Conservation (phyloP, 2,888 invertebrate genomes). For the Amiota communis region DNA sequence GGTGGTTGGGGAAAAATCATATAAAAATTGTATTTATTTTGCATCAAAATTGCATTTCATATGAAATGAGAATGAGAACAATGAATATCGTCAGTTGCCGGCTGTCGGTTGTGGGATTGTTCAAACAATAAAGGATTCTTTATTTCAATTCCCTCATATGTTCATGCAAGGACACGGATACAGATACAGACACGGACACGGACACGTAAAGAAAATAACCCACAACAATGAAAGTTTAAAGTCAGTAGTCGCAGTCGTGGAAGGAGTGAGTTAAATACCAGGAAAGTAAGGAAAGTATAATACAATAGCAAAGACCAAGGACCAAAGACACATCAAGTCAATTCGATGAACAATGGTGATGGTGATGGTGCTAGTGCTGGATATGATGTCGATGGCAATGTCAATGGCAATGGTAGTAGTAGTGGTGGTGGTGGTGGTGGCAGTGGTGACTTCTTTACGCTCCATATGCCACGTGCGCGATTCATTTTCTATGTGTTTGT, state of each 20-base stretch:
- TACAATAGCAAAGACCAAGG: no score
- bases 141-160: no score
- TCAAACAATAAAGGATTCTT: neutral
- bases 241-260: no score
- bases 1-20: neutral
- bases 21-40: constrained; percentile 19
- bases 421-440: constrained; percentile 35
- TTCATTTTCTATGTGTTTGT: constrained; percentile 32
- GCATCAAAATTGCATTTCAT: constrained; percentile 13
- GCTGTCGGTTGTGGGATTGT: neutral
- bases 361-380: neutral
- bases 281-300: no score
- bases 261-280: no score
- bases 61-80: neutral
- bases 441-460: constrained; percentile 60
- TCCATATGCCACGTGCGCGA: constrained; percentile 70
- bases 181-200: constrained; percentile 25
- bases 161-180: constrained; percentile 30
- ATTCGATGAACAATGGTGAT: neutral
- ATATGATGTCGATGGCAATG: neutral
- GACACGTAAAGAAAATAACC: constrained; percentile 14
- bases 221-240: no score
- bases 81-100: neutral
- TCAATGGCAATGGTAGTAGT: constrained; percentile 6
- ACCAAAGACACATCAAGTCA: neutral